phyloP scores from a whole-genome alignment of 2,113 vertebrate genomes.

The Erpornis zantholeuca region DNA sequence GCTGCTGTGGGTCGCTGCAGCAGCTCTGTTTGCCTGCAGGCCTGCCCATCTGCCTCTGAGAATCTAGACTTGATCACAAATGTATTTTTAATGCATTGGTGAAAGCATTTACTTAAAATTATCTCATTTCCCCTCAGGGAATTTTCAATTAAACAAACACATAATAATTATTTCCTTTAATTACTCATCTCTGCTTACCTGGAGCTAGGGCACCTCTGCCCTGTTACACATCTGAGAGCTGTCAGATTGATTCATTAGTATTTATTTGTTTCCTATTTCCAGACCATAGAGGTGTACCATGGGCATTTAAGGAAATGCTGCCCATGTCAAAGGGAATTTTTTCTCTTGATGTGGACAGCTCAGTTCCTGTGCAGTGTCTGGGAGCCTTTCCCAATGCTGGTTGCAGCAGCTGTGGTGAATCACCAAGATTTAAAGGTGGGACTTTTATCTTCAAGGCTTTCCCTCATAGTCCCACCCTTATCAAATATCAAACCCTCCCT shows the following conservation, averaged over 20 bases:
- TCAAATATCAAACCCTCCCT: not conserved
- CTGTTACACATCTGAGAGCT: slow-evolving; percentile 28
- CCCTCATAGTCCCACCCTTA: not conserved
- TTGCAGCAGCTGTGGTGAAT: not conserved
- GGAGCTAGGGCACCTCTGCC: slow-evolving; percentile 52
- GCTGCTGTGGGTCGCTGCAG: not conserved
- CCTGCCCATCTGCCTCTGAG: slow-evolving; percentile 39
- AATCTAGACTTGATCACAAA: slow-evolving; percentile 41
- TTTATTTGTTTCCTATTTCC: slow-evolving; percentile 29
- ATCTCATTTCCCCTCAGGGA: not conserved
- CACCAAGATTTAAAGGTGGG: not conserved
- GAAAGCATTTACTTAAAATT: slow-evolving; percentile 39
- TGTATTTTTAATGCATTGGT: slow-evolving; percentile 36
- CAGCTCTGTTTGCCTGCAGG: slow-evolving; percentile 16
- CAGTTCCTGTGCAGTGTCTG: not conserved
- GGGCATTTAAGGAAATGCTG: not conserved
- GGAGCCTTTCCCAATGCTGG: not conserved
- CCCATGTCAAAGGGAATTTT: not conserved
- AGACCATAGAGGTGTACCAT: not conserved
- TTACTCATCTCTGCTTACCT: slow-evolving; percentile 60
- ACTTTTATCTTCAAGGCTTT: not conserved
- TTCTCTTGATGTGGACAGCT: not conserved
- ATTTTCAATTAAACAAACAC: slow-evolving; percentile 63
- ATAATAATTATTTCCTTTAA: slow-evolving; percentile 65
- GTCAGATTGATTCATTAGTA: slow-evolving; percentile 40